Base-by-base conservation (phyloP, 1,140 invertebrate genomes). In the Nylanderia fulva region DNA sequence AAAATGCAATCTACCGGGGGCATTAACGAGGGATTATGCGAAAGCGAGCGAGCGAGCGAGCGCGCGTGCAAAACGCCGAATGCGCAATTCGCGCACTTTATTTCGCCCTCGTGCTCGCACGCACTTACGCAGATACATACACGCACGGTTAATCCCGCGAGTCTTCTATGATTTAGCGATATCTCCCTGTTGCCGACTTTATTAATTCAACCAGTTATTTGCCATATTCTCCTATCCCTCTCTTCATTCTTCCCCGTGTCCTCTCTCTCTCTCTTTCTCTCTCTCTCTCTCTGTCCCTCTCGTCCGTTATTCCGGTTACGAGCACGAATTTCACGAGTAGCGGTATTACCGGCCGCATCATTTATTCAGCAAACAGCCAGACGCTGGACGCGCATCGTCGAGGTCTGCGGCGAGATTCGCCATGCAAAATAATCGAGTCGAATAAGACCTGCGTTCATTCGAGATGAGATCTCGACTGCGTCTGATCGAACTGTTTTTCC, bases 331-430 rank as follows among this genome's bases (percentile, higher is more conserved):
- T 66, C 64, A 21, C 71, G 54, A 88, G 75, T 71, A 33, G 54
- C 29, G 74, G 56, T 85, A 88, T 89, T 86, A 84, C 87, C 72
- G 83, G 86, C 58, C 60, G 60, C 71, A 89, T 89, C 88, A 88
- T 89, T 89, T 89, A 89, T 89, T 89, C 87, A 89, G 45, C 71
- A 68, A 88, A 86, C 77, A 86, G 87, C 76, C 45, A 61, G 58
- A 48, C 76, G 83, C 56, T 21, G 82, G 63, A 48, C 48, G 58
- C 48, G 58, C 42, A 15, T 48, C 27, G 64, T 63, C 60, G 58
- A 33, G 48, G 18, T 33, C 29, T 39, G 27, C 39, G 24, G 76
- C 13, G 56, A 66, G 42, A 76, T 74, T 64, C 52, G 42, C 29
- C 56, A 76, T 84, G 71, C 77, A 58, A 87, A 82, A 82, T 54